Conservation (phyloP, 2,888 invertebrate genomes). For the Achlya flavicornis region DNA sequence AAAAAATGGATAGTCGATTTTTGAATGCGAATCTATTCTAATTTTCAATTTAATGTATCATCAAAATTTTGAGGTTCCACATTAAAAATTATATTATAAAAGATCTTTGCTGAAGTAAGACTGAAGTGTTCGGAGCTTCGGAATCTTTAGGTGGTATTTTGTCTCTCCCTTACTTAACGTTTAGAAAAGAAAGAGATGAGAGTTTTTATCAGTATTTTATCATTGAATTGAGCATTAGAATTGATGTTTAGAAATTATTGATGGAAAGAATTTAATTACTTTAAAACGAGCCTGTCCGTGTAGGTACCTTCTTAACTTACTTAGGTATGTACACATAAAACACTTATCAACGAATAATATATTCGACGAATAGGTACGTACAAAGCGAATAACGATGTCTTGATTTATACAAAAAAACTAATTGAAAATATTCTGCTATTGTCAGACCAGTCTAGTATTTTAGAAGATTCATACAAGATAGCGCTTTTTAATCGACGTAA, state of each 20-base stretch:
- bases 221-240: background rate
- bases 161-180: constrained; percentile 1
- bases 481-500: background rate
- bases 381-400: background rate
- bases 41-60: background rate
- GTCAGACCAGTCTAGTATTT: background rate
- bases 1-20: constrained; percentile 4
- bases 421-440: background rate
- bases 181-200: constrained; percentile 15
- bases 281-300: background rate
- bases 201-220: constrained; percentile 11
- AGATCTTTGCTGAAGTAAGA: background rate
- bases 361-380: background rate
- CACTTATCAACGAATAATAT: background rate
- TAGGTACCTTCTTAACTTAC: background rate
- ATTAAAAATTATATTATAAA: background rate
- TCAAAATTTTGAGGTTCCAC: constrained; percentile 1
- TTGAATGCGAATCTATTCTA: background rate
- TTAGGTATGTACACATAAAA: background rate
- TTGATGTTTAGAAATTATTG: background rate
- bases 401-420: background rate
- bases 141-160: constrained; percentile 6
- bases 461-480: background rate
- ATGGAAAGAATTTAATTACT: background rate
- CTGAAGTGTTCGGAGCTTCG: background rate